These are phyloP conservation scores for Montipora sp. DNA, from an alignment of 64 coral and sea anemone species.

Conservation along the genomic window DNA sequence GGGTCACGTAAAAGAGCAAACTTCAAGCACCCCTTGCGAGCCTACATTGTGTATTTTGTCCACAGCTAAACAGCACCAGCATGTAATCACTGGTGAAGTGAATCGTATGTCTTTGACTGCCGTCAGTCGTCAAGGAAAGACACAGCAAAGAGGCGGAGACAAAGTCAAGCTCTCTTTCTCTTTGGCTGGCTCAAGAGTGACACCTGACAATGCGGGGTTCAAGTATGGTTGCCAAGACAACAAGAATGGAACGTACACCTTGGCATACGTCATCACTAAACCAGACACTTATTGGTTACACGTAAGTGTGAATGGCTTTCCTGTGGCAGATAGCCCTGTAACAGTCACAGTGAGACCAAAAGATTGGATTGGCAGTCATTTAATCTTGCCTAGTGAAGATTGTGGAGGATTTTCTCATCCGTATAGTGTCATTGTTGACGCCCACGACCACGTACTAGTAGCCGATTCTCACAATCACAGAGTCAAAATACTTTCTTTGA, in stretches of 20 bases:
- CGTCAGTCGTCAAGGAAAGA: conserved; percentile 54
- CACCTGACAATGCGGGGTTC: conserved; percentile 55
- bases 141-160: conserved; percentile 70
- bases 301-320: conserved; percentile 64
- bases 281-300: conserved; percentile 62
- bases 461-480: conserved; percentile 79
- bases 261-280: conserved; percentile 68
- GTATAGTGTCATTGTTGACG: conserved; percentile 50
- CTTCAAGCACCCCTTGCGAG: conserved; percentile 38
- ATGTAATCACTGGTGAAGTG: conserved; percentile 55
- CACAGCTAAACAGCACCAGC: conserved; percentile 27
- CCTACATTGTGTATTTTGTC: conserved; percentile 61
- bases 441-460: conserved; percentile 48
- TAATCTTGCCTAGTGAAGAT: conserved; percentile 60
- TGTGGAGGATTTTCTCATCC: conserved; percentile 76
- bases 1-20: conserved; percentile 23
- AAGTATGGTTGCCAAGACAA: conserved; percentile 69
- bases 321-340: conserved; percentile 58
- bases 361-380: conserved; percentile 73
- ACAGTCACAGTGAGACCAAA: conserved; percentile 69
- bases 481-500: conserved; percentile 59
- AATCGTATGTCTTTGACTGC: conserved; percentile 65
- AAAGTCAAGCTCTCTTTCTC: conserved; percentile 42
- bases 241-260: conserved; percentile 61
- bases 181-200: conserved; percentile 2